These are phyloP conservation scores for Clarias batrachus DNA, from an alignment of 2,113 vertebrate genomes.

Conservation along the genomic window DNA sequence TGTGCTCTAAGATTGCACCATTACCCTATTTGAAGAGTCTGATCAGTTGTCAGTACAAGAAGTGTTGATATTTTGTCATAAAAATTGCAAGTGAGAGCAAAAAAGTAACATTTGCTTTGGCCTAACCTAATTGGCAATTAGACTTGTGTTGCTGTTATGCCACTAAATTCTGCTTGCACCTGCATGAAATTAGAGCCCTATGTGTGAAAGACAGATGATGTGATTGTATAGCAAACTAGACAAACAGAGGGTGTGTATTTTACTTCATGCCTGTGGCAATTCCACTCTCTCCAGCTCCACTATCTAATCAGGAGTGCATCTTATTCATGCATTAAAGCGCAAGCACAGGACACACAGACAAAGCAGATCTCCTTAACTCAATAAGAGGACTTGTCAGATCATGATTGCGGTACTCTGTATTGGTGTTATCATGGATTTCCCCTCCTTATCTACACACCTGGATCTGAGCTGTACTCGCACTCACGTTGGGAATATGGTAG, in stretches of 20 bases:
- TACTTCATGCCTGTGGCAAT: constrained; percentile 40
- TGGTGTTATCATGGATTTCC: constrained; percentile 49
- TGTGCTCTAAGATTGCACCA: not conserved
- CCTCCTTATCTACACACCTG: constrained; percentile 44
- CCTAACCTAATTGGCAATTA: not conserved
- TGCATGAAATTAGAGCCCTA: constrained; percentile 7
- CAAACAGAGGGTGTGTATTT: constrained; percentile 8
- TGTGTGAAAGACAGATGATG: constrained; percentile 1
- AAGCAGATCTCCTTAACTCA: constrained; percentile 52
- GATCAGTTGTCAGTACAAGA: not conserved
- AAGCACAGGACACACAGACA: constrained; percentile 33
- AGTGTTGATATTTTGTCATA: not conserved
- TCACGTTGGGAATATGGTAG: not conserved
- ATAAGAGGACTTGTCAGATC: constrained; percentile 48
- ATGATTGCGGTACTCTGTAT: constrained; percentile 35
- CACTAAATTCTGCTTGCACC: not conserved
- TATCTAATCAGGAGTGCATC: constrained; percentile 45
- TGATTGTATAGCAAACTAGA: not conserved
- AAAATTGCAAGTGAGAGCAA: not conserved
- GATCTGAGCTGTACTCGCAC: constrained; percentile 10
- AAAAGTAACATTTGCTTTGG: not conserved
- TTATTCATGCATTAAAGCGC: constrained; percentile 48
- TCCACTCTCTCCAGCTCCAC: constrained; percentile 33
- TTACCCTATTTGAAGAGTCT: not conserved
- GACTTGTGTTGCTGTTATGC: not conserved